Conservation (phyloP, 1,140 invertebrate species). For the Pomacea maculata region DNA sequence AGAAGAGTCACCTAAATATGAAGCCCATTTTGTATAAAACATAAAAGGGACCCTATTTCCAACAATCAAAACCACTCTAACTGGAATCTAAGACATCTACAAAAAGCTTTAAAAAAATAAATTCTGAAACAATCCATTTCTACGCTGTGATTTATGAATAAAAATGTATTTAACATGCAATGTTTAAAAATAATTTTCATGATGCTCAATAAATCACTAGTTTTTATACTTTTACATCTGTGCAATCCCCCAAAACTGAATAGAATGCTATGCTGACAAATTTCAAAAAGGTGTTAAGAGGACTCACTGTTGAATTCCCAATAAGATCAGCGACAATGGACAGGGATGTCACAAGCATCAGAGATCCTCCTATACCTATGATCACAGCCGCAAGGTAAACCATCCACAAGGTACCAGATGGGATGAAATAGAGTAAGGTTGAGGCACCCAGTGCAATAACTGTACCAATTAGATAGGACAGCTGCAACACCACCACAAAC, state of each 20-base stretch:
- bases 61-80: no score
- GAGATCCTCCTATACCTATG: slow-evolving; percentile 83
- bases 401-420: slow-evolving; percentile 22
- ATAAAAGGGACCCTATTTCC: no score
- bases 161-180: no score
- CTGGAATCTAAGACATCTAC: no score
- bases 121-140: no score
- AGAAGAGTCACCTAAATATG: no score
- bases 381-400: slow-evolving; percentile 65
- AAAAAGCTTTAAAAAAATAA: no score
- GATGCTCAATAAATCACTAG: no score
- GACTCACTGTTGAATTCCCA: slow-evolving; percentile 77
- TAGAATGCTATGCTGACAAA: background rate
- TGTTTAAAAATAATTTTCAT: no score
- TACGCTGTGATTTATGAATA: no score
- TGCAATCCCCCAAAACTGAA: background rate
- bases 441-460: slow-evolving; percentile 74
- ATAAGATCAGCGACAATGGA: slow-evolving; percentile 91
- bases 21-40: no score
- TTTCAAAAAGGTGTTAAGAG: background rate
- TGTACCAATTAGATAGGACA: slow-evolving; percentile 77
- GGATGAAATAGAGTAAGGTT: slow-evolving; percentile 72
- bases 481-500: slow-evolving; percentile 60
- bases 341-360: slow-evolving; percentile 88
- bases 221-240: no score